Conservation (phyloP, 2,797 vertebrate genomes). For the Borostomias antarcticus region DNA sequence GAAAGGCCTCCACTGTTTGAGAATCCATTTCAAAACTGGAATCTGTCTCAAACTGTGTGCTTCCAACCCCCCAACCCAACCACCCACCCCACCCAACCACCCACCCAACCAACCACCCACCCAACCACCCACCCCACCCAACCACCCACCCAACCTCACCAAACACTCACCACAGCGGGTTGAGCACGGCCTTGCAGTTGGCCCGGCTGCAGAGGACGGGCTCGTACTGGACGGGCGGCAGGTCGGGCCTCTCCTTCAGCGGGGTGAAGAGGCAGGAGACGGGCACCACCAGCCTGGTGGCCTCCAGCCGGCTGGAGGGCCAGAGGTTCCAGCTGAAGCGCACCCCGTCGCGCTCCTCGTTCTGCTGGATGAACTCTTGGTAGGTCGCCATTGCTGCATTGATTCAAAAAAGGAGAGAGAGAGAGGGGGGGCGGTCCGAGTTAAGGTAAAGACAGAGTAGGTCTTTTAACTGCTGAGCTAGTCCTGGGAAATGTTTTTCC, state of each 20-base stretch:
- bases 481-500: not conserved
- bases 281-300: conserved; percentile 93
- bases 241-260: conserved; percentile 88
- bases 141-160: no score
- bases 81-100: not conserved
- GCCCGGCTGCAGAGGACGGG: conserved; percentile 92
- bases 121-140: not conserved
- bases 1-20: no score
- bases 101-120: not conserved
- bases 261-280: conserved; percentile 95
- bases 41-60: not conserved
- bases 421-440: not conserved
- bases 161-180: conserved; percentile 90
- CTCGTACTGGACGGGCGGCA: conserved; percentile 95
- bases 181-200: conserved; percentile 95
- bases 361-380: conserved; percentile 98
- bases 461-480: no score
- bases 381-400: conserved; percentile 84
- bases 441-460: conserved; percentile 11
- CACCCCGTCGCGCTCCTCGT: conserved; percentile 94
- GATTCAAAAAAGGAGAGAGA: not conserved
- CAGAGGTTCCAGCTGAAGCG: conserved; percentile 99
- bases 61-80: not conserved
- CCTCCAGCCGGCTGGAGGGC: conserved; percentile 95
- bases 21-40: no score